Percentiles rank a stretch among this genome's conserved stretches.
Evolutionary conservation across 2,797 vertebrate species (phyloP).

Genomic region (Mormyrops boulengeri): DNA sequence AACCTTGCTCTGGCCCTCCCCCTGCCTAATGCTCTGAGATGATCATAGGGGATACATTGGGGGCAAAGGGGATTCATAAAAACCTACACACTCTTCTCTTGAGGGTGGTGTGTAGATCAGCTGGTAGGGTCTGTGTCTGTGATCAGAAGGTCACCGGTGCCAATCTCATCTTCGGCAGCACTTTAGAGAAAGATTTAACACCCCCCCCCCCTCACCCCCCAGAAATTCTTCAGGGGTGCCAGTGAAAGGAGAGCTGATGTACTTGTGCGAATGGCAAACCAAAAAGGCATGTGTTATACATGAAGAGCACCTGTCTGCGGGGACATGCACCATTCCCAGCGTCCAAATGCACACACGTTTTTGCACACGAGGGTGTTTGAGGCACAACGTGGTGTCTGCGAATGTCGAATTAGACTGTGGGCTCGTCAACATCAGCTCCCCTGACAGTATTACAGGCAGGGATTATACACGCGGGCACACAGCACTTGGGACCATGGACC

Average conservation of each 20-base stretch:
- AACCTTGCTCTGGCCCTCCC: neutral
- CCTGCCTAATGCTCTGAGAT: neutral
- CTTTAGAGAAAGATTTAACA: neutral
- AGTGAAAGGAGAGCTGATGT: neutral
- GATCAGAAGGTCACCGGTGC: neutral
- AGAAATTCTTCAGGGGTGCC: neutral
- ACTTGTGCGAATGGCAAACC: neutral
- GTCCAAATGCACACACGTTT: neutral
- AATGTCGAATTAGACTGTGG: neutral
- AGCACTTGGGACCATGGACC: neutral
- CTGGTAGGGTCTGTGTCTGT: neutral
- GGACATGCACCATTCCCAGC: neutral
- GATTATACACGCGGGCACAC: neutral
- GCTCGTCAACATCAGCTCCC: neutral
- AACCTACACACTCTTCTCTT: neutral
- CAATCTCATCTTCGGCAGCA: neutral
- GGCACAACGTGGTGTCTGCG: neutral
- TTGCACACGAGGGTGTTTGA: neutral
- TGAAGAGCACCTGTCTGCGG: neutral
- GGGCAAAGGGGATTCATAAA: neutral
- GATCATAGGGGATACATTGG: neutral
- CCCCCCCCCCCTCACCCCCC: neutral
- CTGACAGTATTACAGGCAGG: neutral
- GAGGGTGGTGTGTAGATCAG: neutral
- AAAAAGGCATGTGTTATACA: neutral